phyloP scores from a whole-genome alignment of 37 sponge, comb jelly and placozoan species.

The Aplysina aerophoba region DNA sequence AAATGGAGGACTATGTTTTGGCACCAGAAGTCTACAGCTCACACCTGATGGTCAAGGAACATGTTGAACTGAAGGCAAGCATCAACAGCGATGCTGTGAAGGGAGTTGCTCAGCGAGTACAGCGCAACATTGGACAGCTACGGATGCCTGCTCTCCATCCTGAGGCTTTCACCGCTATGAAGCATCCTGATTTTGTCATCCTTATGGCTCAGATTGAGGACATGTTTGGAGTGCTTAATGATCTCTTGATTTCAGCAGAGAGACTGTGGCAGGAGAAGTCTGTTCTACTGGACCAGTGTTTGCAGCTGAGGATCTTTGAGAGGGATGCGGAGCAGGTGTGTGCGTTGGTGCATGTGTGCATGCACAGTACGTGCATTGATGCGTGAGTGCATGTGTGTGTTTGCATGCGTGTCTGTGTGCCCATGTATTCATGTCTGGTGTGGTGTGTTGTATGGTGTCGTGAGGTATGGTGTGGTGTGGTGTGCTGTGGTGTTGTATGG shows the following conservation, averaged over 20 bases:
- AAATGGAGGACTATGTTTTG: slow-evolving; percentile 49
- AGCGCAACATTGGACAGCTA: slow-evolving; percentile 37
- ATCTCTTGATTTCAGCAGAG: slow-evolving; percentile 28
- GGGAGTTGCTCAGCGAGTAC: not conserved
- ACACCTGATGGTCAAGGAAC: slow-evolving; percentile 45
- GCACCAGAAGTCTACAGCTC: slow-evolving; percentile 55
- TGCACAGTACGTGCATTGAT: not conserved
- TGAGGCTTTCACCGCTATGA: slow-evolving; percentile 44
- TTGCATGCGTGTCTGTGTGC: slow-evolving; percentile 12
- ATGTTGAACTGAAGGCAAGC: not conserved
- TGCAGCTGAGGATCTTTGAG: slow-evolving; percentile 72
- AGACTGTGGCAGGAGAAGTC: slow-evolving; percentile 55
- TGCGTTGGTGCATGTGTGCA: not conserved
- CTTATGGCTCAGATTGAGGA: slow-evolving; percentile 33
- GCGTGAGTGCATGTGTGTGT: not conserved
- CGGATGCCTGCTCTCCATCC: slow-evolving; percentile 20
- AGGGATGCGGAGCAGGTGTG: slow-evolving; percentile 51
- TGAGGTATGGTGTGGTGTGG: too few species aligned
- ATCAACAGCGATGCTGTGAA: not conserved
- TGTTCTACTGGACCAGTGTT: slow-evolving; percentile 50
- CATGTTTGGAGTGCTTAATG: slow-evolving; percentile 35
- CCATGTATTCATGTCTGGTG: not conserved
- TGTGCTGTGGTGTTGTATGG: not conserved
- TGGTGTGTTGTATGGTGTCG: not conserved
- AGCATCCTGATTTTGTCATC: slow-evolving; percentile 4